Conservation (phyloP, 2,888 invertebrate species). For the Nemoura dubitans region DNA sequence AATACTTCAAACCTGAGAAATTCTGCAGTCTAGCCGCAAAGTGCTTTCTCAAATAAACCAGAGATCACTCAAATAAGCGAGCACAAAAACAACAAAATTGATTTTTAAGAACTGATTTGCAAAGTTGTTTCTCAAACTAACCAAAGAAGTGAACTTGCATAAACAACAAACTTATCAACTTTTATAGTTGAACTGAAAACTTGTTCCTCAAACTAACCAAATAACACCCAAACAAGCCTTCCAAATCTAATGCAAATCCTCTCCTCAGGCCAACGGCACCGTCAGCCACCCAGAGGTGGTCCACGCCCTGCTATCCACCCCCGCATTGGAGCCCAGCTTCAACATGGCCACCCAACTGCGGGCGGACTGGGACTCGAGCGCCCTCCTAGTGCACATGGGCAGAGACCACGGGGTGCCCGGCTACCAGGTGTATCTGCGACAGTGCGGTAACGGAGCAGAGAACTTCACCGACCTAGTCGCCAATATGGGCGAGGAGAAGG, state of each 20-base stretch:
- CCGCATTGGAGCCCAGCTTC: slow-evolving; percentile 70
- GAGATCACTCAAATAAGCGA: no score
- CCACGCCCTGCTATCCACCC: slow-evolving; percentile 70
- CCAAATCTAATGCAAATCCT: background rate
- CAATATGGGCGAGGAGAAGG: slow-evolving; percentile 52
- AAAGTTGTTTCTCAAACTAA: no score
- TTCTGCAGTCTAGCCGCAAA: no score
- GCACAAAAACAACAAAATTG: no score
- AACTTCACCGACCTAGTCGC: slow-evolving; percentile 55
- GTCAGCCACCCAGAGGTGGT: slow-evolving; percentile 61
- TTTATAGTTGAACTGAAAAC: no score
- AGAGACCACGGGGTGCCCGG: slow-evolving; percentile 85
- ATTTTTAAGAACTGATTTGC: no score
- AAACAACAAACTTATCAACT: no score
- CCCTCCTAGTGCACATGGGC: slow-evolving; percentile 69
- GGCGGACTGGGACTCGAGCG: slow-evolving; percentile 60
- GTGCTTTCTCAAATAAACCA: no score
- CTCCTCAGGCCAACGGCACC: slow-evolving; percentile 64
- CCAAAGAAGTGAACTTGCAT: no score
- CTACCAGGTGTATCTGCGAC: slow-evolving; percentile 73
- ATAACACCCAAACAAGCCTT: no score
- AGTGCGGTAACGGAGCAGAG: slow-evolving; percentile 64
- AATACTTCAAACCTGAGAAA: no score
- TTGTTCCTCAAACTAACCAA: no score
- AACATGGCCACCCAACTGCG: slow-evolving; percentile 58